Conservation (phyloP, 1,140 invertebrate genomes). For the Diabrotica undecimpunctata region DNA sequence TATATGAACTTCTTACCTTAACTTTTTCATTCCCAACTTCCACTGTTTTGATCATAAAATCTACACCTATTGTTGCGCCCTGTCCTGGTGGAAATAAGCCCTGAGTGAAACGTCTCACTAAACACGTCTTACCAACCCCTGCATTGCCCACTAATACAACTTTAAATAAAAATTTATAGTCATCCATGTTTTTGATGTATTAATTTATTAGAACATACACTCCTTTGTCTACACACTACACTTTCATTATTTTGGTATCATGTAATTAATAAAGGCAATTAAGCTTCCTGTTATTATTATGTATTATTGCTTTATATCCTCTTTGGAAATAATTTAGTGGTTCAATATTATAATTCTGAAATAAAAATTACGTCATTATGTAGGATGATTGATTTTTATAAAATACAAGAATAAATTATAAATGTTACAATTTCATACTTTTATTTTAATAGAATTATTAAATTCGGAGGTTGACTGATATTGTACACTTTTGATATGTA, state of each 20-base stretch:
- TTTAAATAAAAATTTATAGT: constrained; percentile 98
- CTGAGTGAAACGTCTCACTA: constrained; percentile 86
- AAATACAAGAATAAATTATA: background rate
- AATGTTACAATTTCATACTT: background rate
- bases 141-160: constrained; percentile 94
- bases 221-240: background rate
- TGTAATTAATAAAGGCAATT: background rate
- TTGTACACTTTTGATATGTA: constrained; percentile 3
- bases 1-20: constrained; percentile 61
- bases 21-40: constrained; percentile 98
- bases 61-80: constrained; percentile 98
- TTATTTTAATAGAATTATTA: background rate
- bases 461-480: background rate
- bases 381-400: constrained; percentile 7
- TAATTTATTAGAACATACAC: constrained; percentile 1
- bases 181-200: constrained; percentile 71
- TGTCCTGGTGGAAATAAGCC: constrained; percentile 94
- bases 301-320: constrained; percentile 6
- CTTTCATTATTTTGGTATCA: background rate
- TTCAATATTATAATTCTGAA: constrained; percentile 4
- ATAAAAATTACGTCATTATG: constrained; percentile 29
- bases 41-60: constrained; percentile 99
- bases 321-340: constrained; percentile 4
- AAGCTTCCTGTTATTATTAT: constrained; percentile 4
- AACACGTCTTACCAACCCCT: constrained; percentile 91